Conservation (phyloP, 2,113 vertebrate genomes). For the Colistium nudipinnis region DNA sequence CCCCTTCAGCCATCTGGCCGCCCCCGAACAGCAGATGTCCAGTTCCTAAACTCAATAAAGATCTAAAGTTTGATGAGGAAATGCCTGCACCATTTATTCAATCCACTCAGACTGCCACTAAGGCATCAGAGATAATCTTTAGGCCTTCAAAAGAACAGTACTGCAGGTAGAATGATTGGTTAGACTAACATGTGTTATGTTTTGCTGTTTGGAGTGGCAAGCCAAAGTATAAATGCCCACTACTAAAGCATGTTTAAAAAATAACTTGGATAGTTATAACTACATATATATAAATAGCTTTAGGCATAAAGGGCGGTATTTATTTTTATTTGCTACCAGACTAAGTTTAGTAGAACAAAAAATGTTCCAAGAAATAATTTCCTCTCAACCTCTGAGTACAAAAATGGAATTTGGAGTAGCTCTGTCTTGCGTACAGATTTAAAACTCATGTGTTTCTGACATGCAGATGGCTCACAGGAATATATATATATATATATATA, state of each 20-base stretch:
- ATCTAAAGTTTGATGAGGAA: constrained; percentile 70
- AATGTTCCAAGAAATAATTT: constrained; percentile 46
- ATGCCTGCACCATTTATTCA: constrained; percentile 37
- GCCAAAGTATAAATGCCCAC: background rate
- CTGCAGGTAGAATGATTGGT: background rate
- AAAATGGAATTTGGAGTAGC: constrained; percentile 54
- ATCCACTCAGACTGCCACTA: constrained; percentile 36
- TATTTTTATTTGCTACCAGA: constrained; percentile 17
- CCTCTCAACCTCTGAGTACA: constrained; percentile 41
- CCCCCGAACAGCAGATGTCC: constrained; percentile 64
- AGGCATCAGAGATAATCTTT: constrained; percentile 29
- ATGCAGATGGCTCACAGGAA: constrained; percentile 61
- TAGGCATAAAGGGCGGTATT: too few relatives aligned
- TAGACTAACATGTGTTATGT: background rate
- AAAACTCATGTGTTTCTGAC: constrained; percentile 73
- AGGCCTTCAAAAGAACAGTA: constrained; percentile 8
- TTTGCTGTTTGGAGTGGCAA: background rate
- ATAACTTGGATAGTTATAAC: too few relatives aligned
- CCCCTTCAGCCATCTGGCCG: constrained; percentile 68
- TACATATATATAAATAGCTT: too few relatives aligned
- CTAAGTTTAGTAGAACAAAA: constrained; percentile 30
- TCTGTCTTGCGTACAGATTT: constrained; percentile 59
- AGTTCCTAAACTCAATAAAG: constrained; percentile 51
- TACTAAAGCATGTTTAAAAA: background rate
- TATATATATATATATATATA: too few relatives aligned